Percentiles rank a stretch among this genome's conserved stretches.
Evolutionary conservation across 1,140 invertebrate species (phyloP).

Genomic region (Drosophila nigromelanica): DNA sequence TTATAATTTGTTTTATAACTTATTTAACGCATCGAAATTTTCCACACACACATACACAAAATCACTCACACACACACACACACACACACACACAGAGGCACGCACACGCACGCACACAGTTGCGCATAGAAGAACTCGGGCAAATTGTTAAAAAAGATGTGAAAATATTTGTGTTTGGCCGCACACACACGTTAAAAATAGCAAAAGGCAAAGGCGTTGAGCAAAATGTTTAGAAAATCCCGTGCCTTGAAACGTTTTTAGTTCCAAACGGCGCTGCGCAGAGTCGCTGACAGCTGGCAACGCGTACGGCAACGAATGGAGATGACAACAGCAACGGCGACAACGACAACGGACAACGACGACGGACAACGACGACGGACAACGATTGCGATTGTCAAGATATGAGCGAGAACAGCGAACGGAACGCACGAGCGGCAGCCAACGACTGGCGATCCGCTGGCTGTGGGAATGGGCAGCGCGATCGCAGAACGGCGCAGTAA

Average conservation of each 20-base stretch:
- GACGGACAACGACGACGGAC: constrained; percentile 17
- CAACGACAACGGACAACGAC: constrained; percentile 24
- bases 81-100: constrained; percentile 26
- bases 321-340: constrained; percentile 24
- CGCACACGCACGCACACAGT: constrained; percentile 23
- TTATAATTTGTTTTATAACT: constrained; percentile 70
- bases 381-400: constrained; percentile 6
- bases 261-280: constrained; percentile 52
- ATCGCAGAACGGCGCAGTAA: constrained; percentile 48
- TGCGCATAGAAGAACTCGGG: constrained; percentile 53
- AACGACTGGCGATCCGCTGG: constrained; percentile 21
- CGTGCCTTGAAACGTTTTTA: constrained; percentile 68
- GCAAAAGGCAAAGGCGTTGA: constrained; percentile 53
- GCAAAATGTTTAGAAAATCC: constrained; percentile 56
- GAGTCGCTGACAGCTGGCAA: constrained; percentile 58
- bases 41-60: constrained; percentile 53
- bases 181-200: constrained; percentile 73
- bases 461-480: constrained; percentile 22
- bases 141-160: constrained; percentile 64
- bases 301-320: constrained; percentile 30
- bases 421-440: constrained; percentile 28
- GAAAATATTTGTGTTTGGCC: constrained; percentile 56
- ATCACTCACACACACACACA: constrained; percentile 14
- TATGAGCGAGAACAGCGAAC: constrained; percentile 28
- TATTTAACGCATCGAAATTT: constrained; percentile 69